These are phyloP conservation scores for Pangasius larnaudii DNA, from an alignment of 2,797 vertebrate species.

Conservation along the genomic window DNA sequence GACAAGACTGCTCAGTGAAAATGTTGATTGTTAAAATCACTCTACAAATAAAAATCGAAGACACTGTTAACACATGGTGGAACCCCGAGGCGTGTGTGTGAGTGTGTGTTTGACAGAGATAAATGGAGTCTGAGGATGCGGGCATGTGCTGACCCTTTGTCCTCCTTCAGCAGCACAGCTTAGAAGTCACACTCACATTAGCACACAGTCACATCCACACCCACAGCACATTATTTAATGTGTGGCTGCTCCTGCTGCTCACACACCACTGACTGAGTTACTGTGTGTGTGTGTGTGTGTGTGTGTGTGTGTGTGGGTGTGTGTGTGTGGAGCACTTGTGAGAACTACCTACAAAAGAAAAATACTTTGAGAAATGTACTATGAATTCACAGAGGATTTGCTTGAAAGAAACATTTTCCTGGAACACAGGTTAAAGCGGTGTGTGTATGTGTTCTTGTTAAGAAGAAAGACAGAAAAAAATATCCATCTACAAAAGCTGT, in stretches of 20 bases:
- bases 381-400: background rate
- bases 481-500: slow-evolving; percentile 20
- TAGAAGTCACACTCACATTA: slow-evolving; percentile 27
- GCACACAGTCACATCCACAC: slow-evolving; percentile 30
- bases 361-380: slow-evolving; percentile 26
- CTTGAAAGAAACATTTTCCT: background rate
- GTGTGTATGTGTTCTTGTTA: slow-evolving; percentile 18
- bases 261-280: slow-evolving; percentile 41
- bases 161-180: slow-evolving; percentile 12
- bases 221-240: slow-evolving; percentile 13
- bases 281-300: slow-evolving; percentile 33
- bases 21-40: background rate
- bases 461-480: slow-evolving; percentile 18
- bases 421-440: background rate
- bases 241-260: slow-evolving; percentile 34
- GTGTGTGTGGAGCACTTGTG: background rate
- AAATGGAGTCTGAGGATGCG: slow-evolving; percentile 33
- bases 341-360: slow-evolving; percentile 1
- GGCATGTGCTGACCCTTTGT: slow-evolving; percentile 33
- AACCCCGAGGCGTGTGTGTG: slow-evolving; percentile 23
- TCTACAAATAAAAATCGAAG: background rate
- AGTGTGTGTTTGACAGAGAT: slow-evolving; percentile 32
- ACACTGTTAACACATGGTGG: background rate
- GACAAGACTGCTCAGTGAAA: background rate
- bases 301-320: slow-evolving; percentile 27